Evolutionary conservation across 1,140 invertebrate species (phyloP), one percentile per base, ranked within the genome.

Genomic region (Listronotus bonariensis): DNA sequence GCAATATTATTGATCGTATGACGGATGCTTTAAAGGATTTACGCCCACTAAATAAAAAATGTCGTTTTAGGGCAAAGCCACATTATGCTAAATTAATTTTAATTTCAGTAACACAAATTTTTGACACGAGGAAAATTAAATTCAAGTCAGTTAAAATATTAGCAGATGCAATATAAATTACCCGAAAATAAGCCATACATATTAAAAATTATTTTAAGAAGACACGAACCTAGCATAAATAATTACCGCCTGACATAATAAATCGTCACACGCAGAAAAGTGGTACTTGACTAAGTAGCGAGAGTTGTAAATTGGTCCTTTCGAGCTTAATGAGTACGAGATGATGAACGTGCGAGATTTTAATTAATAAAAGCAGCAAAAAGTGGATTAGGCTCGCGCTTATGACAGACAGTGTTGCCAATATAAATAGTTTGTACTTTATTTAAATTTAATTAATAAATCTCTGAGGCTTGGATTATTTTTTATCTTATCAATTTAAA

Each of bases 261-360:
- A 73, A 73, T 73, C 61, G 69, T 31, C 53, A 62, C 56, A 61
- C 62, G 49, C 61, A 31, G 43, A 68, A 68, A 71, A 68, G 65
- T 69, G 45, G 57, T 63, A 60, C 64, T 60, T 72, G 59, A 68
- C 68, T 68, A 72, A 70, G 55, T 63, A 67, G 62, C 31, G 52
- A 52, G 59, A 71, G 63, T 70, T 73, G 72, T 73, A 73, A 73
- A 73, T 73, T 69, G 72, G 65, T 67, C 66, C 65, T 69, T 69
- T 68, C 69, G 48, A 38, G 54, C 48, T 64, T 74, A 74, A 74
- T 74, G 72, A 74, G 70, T 36, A 55, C 17, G 31, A 54, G 61
- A 72, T 74, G 72, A 74, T 64, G 63, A 40, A 70, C 68, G 65
- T 53, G 57, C 51, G 53, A 60, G 34, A 68, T 71, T 71, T 73